Conservation (phyloP, 2,113 vertebrate genomes). For the Athene cunicularia region DNA sequence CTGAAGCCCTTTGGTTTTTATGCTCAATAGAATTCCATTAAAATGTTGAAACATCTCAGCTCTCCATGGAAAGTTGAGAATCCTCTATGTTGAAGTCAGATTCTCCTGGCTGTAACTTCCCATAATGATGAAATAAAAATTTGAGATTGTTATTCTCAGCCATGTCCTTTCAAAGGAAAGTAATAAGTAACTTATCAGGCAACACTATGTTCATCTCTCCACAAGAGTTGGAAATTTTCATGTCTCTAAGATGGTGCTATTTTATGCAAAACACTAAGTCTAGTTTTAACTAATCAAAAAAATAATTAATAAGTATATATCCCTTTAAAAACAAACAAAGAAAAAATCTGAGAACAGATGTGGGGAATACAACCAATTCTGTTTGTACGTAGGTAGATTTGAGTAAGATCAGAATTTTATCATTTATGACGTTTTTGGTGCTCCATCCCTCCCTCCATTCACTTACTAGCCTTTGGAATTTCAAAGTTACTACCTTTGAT, state of each 20-base stretch:
- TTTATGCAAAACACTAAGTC: not conserved
- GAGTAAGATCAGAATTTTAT: not conserved
- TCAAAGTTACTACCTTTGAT: not conserved
- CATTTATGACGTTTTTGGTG: not conserved
- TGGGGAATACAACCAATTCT: not conserved
- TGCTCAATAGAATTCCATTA: not conserved
- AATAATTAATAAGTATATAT: not conserved
- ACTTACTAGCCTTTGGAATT: not conserved
- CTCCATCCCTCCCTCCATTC: not conserved
- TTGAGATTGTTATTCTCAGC: not conserved
- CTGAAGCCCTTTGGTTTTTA: not conserved
- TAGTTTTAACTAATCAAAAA: not conserved
- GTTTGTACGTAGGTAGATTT: not conserved
- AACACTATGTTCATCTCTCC: not conserved
- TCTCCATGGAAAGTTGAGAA: not conserved
- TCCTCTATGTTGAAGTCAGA: not conserved
- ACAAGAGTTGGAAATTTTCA: not conserved
- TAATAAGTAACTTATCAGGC: not conserved
- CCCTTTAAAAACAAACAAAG: not conserved
- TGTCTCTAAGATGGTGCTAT: not conserved
- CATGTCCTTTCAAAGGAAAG: not conserved
- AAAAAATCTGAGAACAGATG: not conserved
- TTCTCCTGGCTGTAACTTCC: not conserved
- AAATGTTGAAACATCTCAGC: not conserved
- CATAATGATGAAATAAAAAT: not conserved